phyloP scores from a whole-genome alignment of 1,140 invertebrate genomes.

The Stegodyphus dumicola region DNA sequence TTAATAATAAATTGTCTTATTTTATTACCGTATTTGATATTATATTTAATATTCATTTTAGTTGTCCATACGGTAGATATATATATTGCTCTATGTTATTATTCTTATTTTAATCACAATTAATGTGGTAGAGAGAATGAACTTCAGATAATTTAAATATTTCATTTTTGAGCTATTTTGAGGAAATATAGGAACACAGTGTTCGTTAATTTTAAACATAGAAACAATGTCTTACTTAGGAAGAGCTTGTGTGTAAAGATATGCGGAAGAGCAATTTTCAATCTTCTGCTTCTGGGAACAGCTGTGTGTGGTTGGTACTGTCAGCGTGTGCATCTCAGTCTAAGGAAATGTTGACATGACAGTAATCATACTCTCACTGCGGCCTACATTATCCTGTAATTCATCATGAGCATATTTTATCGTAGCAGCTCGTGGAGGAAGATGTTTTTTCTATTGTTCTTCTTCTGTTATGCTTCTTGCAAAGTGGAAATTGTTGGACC shows the following conservation, averaged over 20 bases:
- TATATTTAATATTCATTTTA: too few species aligned
- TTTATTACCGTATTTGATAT: too few species aligned
- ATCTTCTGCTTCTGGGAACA: conserved; percentile 10
- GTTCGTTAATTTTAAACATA: too few species aligned
- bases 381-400: background rate
- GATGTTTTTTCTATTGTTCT: background rate
- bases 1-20: too few species aligned
- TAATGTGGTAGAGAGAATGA: too few species aligned
- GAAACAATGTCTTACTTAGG: too few species aligned
- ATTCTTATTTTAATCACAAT: too few species aligned
- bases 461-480: conserved; percentile 12
- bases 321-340: conserved; percentile 23
- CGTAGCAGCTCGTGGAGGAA: background rate
- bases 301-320: conserved; percentile 29
- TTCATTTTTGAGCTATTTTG: too few species aligned
- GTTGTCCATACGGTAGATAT: too few species aligned
- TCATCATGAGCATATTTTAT: background rate
- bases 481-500: conserved; percentile 36
- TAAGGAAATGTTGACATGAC: conserved; percentile 49
- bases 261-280: background rate
- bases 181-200: too few species aligned
- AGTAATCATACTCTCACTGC: background rate
- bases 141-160: too few species aligned
- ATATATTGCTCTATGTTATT: too few species aligned
- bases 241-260: background rate